Conservation (phyloP, 1,140 invertebrate genomes). For the Drosophila pachea region DNA sequence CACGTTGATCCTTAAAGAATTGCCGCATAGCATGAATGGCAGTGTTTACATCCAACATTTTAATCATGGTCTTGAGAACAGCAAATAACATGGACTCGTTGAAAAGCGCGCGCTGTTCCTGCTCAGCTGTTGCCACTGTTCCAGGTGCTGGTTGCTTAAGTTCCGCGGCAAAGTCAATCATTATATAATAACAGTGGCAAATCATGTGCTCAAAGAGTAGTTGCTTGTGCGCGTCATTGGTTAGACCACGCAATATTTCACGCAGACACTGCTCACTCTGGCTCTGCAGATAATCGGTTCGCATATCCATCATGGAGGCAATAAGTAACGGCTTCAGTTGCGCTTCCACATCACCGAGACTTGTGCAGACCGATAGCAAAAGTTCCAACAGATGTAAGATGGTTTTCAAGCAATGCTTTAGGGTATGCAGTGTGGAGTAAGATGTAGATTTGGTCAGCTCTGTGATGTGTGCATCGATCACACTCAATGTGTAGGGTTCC, state of each 20-base stretch:
- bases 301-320: conserved; percentile 86
- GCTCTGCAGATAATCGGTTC: conserved; percentile 87
- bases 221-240: conserved; percentile 82
- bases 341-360: conserved; percentile 41
- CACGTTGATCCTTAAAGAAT: conserved; percentile 85
- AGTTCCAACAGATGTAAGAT: conserved; percentile 65
- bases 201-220: conserved; percentile 84
- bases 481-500: conserved; percentile 70
- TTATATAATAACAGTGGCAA: conserved; percentile 85
- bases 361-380: conserved; percentile 65
- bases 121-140: conserved; percentile 11
- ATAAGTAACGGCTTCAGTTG: conserved; percentile 82
- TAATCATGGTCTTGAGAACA: conserved; percentile 87
- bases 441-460: conserved; percentile 60
- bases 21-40: conserved; percentile 89
- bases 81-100: conserved; percentile 74
- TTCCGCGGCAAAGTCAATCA: conserved; percentile 81
- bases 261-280: conserved; percentile 83
- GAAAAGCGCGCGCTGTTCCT: conserved; percentile 55
- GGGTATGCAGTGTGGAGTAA: conserved; percentile 71
- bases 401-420: conserved; percentile 73
- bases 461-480: conserved; percentile 71
- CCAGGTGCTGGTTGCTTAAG: conserved; percentile 23
- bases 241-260: conserved; percentile 82
- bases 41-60: conserved; percentile 87